These are phyloP conservation scores for Dryoscopus gambensis DNA, from an alignment of 2,113 vertebrate species.

Conservation along the genomic window DNA sequence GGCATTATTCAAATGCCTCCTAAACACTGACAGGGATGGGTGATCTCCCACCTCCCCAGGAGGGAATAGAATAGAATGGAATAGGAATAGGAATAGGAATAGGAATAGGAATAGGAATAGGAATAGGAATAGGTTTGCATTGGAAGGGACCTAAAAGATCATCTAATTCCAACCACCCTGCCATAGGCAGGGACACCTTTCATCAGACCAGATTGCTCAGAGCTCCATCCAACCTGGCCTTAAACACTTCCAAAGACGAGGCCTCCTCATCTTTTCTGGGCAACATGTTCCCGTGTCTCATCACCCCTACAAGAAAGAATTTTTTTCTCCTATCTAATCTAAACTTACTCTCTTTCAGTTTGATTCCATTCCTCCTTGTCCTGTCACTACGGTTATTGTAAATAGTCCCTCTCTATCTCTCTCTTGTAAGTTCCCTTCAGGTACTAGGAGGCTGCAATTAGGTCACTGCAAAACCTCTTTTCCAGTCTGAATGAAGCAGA, in stretches of 20 bases:
- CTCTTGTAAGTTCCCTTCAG: neutral
- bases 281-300: rapidly evolving
- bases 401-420: neutral
- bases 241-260: neutral
- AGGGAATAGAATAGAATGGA: neutral
- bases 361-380: neutral
- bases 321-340: neutral
- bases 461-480: neutral
- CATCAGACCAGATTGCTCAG: neutral
- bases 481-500: neutral
- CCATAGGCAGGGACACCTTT: neutral
- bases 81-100: neutral
- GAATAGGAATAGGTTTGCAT: neutral
- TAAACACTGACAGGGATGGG: neutral
- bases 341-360: neutral
- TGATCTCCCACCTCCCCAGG: neutral
- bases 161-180: neutral
- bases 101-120: neutral
- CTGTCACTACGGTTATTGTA: neutral
- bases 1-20: neutral
- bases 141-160: neutral
- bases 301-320: neutral
- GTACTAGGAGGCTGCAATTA: neutral
- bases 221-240: neutral
- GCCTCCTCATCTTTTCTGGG: neutral